These are phyloP conservation scores for Muscina levida DNA, from an alignment of 2,888 invertebrate genomes.

Conservation along the genomic window DNA sequence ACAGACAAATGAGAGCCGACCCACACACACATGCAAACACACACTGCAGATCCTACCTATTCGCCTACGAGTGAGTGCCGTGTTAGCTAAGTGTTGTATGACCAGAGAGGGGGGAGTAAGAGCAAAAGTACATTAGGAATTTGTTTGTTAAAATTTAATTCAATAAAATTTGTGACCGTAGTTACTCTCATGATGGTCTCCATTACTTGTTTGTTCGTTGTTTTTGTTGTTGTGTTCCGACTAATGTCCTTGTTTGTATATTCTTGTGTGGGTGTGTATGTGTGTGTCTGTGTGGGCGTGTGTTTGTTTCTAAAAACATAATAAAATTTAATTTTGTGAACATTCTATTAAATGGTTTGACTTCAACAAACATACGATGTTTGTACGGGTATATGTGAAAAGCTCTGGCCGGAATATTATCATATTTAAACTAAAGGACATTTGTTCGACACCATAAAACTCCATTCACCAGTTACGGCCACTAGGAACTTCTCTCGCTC, in stretches of 20 bases:
- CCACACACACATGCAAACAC: neutral
- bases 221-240: neutral
- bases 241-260: conserved; percentile 6
- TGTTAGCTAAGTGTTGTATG: neutral
- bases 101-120: neutral
- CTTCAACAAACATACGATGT: conserved; percentile 21
- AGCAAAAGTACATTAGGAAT: conserved; percentile 14
- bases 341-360: conserved; percentile 51
- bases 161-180: conserved; percentile 34
- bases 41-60: neutral
- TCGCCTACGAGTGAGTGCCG: conserved; percentile 10
- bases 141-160: conserved; percentile 39
- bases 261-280: neutral
- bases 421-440: conserved; percentile 44
- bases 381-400: neutral
- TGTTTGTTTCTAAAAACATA: conserved; percentile 16
- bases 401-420: conserved; percentile 47
- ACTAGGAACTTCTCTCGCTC: neutral
- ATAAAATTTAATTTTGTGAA: conserved; percentile 57
- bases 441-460: conserved; percentile 33
- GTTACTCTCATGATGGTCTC: conserved; percentile 16
- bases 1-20: neutral
- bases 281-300: neutral
- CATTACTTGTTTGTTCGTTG: conserved; percentile 22
- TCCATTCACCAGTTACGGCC: conserved; percentile 23